A percentile compares a stretch with the other conserved stretches of the same genome.
Conservation (phyloP, 2,797 vertebrate genomes). For the Aphelocoma californica region DNA sequence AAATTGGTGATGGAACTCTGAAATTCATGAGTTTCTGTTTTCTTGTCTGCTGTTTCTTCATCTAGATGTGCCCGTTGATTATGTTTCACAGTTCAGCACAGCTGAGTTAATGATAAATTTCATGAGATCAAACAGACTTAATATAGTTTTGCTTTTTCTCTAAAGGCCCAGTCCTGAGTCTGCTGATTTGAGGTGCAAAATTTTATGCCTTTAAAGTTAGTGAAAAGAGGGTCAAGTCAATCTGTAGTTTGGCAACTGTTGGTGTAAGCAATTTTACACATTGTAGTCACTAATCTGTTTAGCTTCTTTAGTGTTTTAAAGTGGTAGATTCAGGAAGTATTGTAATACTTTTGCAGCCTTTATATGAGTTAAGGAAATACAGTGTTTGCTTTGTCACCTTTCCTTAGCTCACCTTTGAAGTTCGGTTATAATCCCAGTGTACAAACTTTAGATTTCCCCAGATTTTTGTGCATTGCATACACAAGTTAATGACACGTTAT, state of each 20-base stretch:
- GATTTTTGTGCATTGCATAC: background rate
- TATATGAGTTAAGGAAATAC: background rate
- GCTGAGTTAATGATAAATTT: background rate
- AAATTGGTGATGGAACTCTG: background rate
- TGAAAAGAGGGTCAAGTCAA: background rate
- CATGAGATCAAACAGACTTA: slow-evolving; percentile 19
- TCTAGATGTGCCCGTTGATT: background rate
- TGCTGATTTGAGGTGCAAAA: background rate
- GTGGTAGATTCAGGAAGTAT: background rate
- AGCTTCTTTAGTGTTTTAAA: background rate
- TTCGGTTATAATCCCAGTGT: background rate
- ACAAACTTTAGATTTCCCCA: background rate
- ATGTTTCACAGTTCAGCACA: background rate
- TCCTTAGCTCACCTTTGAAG: background rate
- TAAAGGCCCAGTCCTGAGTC: background rate
- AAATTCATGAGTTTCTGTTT: background rate
- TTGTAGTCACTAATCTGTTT: background rate
- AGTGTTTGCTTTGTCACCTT: background rate
- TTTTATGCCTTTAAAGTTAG: background rate
- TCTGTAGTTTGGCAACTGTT: background rate
- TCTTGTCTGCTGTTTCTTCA: background rate
- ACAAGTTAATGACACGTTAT: background rate
- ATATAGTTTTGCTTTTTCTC: background rate
- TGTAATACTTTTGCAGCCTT: background rate
- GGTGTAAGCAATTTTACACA: background rate